Evolutionary conservation across 2,797 vertebrate genomes (phyloP), one percentile per base, ranked within the genome.

Genomic region (Chaetophractus vellerosus): DNA sequence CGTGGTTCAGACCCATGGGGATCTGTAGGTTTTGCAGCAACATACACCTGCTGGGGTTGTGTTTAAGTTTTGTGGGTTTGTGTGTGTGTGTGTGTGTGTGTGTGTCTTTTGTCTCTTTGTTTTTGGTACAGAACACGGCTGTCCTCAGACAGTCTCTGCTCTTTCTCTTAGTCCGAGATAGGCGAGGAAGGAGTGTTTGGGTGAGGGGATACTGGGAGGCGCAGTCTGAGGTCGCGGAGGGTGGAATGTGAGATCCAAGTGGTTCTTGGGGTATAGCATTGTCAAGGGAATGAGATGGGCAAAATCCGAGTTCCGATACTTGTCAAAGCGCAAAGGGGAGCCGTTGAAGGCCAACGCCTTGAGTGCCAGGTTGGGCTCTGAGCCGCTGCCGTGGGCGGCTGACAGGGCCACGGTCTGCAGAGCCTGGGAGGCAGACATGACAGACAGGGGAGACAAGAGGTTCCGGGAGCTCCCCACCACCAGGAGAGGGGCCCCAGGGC

Each of bases 151-250:
- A 98, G 99, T 99, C 98, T 99, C 99, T 98, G 99, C 99, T 99
- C 99, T 99, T 98, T 99, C 99, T 98, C 99, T 99, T 95, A 99
- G 99, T 99, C 99, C 99, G 97, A 99, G 99, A 98, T 99, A 99
- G 98, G 99, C 99, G 89, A 99, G 98, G 98, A 99, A 99, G 99
- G 99, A 99, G 99, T 99, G 99, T 99, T 99, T 99, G 96, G 99
- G 99, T 80, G 99, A 99, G 88, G 98, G 96, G 97, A 99, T 98
- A 93, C 98, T 98, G 96, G 98, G 98, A 2, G 98, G 98, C 91
- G 99, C 99, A 98, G 99, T 99, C 98, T 99, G 99, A 98, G 98
- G 99, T 98, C 93, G 98, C 98, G 94, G 99, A 74, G 98, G 98
- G 98, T 99, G 99, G 99, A 99, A 99, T 99, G 99, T 98, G 98